These are phyloP conservation scores for Chloroceryle aenea DNA, from an alignment of 2,113 vertebrate genomes.

Conservation along the genomic window DNA sequence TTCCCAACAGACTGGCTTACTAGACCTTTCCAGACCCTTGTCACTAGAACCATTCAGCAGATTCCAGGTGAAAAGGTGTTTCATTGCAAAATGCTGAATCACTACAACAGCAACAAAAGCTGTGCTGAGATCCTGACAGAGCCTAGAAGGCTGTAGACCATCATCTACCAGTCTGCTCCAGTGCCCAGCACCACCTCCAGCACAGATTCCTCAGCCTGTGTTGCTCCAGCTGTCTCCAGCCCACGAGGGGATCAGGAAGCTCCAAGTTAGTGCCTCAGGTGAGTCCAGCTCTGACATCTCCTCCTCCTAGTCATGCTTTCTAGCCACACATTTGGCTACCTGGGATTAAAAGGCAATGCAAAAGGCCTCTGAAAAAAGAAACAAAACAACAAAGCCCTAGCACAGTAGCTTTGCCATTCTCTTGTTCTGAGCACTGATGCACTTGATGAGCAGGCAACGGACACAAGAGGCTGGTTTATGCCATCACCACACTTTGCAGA, in stretches of 20 bases:
- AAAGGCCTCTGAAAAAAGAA: not conserved
- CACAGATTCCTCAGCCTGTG: not conserved
- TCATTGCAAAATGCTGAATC: not conserved
- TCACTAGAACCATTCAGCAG: not conserved
- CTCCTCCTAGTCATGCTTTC: not conserved
- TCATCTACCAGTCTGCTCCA: not conserved
- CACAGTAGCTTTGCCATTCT: not conserved
- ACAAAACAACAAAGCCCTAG: too few relatives aligned
- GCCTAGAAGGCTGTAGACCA: not conserved
- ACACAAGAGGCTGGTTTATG: not conserved
- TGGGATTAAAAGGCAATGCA: not conserved
- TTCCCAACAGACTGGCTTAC: not conserved
- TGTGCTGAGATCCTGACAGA: not conserved
- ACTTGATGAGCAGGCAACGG: not conserved
- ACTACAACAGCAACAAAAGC: not conserved
- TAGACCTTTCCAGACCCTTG: not conserved
- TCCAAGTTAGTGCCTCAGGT: fast-evolving
- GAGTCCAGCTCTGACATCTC: not conserved
- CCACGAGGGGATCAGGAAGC: not conserved
- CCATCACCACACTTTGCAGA: not conserved
- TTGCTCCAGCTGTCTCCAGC: not conserved
- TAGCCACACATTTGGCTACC: not conserved
- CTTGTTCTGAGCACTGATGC: not conserved
- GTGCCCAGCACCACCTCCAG: fast-evolving
- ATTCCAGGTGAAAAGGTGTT: not conserved